A percentile compares a stretch with the other conserved stretches of the same genome.
These are phyloP conservation scores for Eriosoma lanigerum DNA, from an alignment of 1,140 invertebrate genomes.

Conservation along the genomic window DNA sequence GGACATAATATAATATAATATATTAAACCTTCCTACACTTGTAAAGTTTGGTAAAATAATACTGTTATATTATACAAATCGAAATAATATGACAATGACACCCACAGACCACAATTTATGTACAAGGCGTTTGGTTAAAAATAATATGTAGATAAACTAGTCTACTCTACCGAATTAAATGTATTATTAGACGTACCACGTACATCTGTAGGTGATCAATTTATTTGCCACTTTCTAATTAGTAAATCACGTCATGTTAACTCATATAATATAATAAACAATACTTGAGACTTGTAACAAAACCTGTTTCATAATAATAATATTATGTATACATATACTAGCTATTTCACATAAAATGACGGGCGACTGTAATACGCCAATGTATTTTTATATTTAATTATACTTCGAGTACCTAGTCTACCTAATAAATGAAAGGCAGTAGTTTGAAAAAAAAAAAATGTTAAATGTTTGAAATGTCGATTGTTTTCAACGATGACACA, in stretches of 20 bases:
- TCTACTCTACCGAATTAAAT: neutral
- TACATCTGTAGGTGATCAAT: too few relatives aligned
- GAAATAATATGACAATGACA: neutral
- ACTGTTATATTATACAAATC: neutral
- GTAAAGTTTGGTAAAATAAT: neutral
- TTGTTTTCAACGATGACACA: neutral
- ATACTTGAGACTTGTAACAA: slow-evolving; percentile 7
- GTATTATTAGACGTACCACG: neutral
- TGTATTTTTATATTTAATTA: neutral
- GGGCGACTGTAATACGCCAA: too few relatives aligned
- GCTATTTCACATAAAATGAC: neutral
- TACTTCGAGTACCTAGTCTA: neutral
- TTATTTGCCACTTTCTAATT: slow-evolving; percentile 14
- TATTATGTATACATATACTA: neutral
- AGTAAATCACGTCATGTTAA: slow-evolving; percentile 27
- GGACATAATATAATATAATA: neutral
- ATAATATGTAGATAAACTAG: neutral
- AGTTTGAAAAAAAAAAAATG: slow-evolving; percentile 6
- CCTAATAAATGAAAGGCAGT: neutral
- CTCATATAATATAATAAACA: slow-evolving; percentile 1
- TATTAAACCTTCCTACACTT: neutral
- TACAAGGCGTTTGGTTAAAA: neutral
- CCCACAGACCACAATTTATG: neutral
- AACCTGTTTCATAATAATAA: slow-evolving; percentile 19
- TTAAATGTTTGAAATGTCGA: neutral